phyloP scores from a whole-genome alignment of 1,140 invertebrate species.

The Drosophila sp. region DNA sequence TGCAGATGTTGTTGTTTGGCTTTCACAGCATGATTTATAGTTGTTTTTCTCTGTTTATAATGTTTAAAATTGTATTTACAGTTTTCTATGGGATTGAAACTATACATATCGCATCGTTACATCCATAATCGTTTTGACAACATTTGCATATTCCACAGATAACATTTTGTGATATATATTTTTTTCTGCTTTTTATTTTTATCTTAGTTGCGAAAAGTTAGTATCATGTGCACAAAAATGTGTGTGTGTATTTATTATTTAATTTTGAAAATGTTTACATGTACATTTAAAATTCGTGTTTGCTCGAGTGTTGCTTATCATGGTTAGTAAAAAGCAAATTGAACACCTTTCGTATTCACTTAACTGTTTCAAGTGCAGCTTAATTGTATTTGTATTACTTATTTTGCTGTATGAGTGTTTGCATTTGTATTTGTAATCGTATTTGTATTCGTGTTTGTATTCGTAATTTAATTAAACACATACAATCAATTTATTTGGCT shows the following conservation, averaged over 20 bases:
- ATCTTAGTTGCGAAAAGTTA: slow-evolving; percentile 23
- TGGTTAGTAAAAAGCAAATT: slow-evolving; percentile 38
- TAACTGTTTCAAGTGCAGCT: slow-evolving; percentile 36
- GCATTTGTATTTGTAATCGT: slow-evolving; percentile 5
- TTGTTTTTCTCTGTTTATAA: slow-evolving; percentile 52
- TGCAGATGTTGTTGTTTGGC: slow-evolving; percentile 16
- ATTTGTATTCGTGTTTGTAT: neutral
- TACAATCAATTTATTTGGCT: slow-evolving; percentile 37
- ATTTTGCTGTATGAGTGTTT: slow-evolving; percentile 6
- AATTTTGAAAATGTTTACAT: slow-evolving; percentile 56
- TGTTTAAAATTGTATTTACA: slow-evolving; percentile 81
- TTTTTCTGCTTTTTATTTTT: slow-evolving; percentile 32
- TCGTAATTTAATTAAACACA: slow-evolving; percentile 45
- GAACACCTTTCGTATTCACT: slow-evolving; percentile 26
- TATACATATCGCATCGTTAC: slow-evolving; percentile 47
- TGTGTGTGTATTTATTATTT: slow-evolving; percentile 38
- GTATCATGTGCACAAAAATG: slow-evolving; percentile 48
- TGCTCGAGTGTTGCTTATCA: slow-evolving; percentile 41
- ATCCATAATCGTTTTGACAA: slow-evolving; percentile 65
- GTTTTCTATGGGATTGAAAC: slow-evolving; percentile 66
- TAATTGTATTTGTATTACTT: slow-evolving; percentile 24
- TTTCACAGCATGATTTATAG: slow-evolving; percentile 59
- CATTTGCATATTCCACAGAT: slow-evolving; percentile 70
- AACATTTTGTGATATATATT: slow-evolving; percentile 65
- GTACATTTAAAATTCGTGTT: slow-evolving; percentile 65